Evolutionary conservation across 2,888 invertebrate species (phyloP).

Genomic region (Hyposoter didymator): DNA sequence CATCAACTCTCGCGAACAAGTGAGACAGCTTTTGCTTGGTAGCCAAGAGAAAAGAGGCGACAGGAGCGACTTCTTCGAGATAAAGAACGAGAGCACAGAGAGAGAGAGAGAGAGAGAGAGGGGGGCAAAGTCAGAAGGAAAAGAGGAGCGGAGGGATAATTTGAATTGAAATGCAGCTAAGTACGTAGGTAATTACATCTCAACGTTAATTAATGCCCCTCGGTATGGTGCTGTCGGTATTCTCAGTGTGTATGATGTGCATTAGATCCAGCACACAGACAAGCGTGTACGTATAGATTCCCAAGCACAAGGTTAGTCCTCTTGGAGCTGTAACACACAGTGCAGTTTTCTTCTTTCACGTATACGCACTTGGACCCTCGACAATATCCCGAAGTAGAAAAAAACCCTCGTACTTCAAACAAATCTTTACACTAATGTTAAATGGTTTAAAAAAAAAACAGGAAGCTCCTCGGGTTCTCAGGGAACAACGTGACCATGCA

Average conservation of each 20-base stretch:
- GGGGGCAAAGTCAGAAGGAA: constrained; percentile 3
- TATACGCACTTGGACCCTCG: neutral
- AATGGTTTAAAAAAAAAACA: neutral
- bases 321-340: constrained; percentile 13
- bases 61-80: constrained; percentile 3
- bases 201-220: constrained; percentile 73
- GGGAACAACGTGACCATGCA: neutral
- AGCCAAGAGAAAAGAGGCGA: constrained; percentile 37
- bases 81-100: constrained; percentile 6
- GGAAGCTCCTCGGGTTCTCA: neutral
- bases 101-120: neutral
- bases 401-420: constrained; percentile 9
- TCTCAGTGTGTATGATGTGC: constrained; percentile 21
- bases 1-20: constrained; percentile 57
- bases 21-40: constrained; percentile 26
- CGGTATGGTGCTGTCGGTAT: constrained; percentile 39
- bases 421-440: neutral
- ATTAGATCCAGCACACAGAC: constrained; percentile 4
- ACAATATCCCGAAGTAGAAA: constrained; percentile 23
- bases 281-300: neutral
- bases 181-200: constrained; percentile 70
- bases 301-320: constrained; percentile 5
- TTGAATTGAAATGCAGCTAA: constrained; percentile 71
- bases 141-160: constrained; percentile 44
- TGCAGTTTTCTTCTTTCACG: constrained; percentile 26